phyloP scores from a whole-genome alignment of 2,113 vertebrate species.

The Progne subis region DNA sequence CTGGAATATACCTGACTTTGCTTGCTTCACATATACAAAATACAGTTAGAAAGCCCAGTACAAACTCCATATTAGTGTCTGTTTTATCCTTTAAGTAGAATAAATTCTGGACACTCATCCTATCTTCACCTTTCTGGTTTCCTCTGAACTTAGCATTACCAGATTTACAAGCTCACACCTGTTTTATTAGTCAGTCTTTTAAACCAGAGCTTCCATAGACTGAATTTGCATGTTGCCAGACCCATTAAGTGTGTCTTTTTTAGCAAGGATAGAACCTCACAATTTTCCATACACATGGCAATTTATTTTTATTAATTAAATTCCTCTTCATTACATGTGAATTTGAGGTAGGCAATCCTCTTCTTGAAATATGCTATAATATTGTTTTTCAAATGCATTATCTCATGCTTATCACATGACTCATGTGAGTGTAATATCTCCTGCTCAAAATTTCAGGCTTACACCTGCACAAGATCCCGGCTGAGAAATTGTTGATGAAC shows the following conservation, averaged over 20 bases:
- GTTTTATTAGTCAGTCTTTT: background rate
- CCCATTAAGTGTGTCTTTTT: background rate
- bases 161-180: conserved; percentile 31
- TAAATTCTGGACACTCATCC: background rate
- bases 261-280: background rate
- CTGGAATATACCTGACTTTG: background rate
- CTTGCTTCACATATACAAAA: background rate
- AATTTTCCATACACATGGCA: background rate
- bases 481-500: background rate
- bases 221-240: background rate
- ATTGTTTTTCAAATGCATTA: background rate
- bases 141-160: background rate
- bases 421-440: background rate
- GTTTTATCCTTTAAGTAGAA: background rate
- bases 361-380: background rate
- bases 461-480: background rate
- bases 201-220: background rate
- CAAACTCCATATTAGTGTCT: background rate
- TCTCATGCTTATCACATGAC: background rate
- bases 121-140: background rate
- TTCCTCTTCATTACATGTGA: background rate
- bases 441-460: background rate
- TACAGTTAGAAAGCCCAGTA: background rate
- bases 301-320: background rate
- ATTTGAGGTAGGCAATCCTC: background rate